These are phyloP conservation scores for Turritopsis rubra DNA, from an alignment of 30 jellyfish, hydroid and myxozoan genomes.

Conservation along the genomic window DNA sequence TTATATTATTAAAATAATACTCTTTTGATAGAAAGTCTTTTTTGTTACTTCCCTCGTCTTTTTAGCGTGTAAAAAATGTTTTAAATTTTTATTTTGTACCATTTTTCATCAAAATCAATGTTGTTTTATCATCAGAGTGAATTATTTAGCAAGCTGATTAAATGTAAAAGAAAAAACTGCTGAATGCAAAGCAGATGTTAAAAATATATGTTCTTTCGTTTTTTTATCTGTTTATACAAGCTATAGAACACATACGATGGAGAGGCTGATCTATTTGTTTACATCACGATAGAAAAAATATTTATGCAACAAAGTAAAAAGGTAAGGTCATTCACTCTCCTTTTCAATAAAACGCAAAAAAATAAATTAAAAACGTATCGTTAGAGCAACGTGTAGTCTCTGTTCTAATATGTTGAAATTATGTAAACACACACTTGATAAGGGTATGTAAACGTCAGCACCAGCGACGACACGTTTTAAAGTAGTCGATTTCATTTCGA, in stretches of 20 bases:
- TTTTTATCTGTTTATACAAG: neutral
- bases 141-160: neutral
- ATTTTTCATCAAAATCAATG: too few relatives aligned
- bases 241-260: neutral
- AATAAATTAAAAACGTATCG: neutral
- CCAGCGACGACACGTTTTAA: neutral
- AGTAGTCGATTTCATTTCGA: neutral
- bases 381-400: neutral
- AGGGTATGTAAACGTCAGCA: neutral
- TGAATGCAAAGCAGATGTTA: neutral
- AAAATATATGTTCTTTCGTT: neutral
- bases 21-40: too few relatives aligned
- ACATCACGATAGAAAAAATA: neutral
- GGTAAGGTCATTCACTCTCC: neutral
- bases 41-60: too few relatives aligned
- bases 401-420: neutral
- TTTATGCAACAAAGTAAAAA: neutral
- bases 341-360: neutral
- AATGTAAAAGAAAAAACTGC: neutral
- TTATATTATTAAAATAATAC: too few relatives aligned
- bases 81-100: too few relatives aligned
- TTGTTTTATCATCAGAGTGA: neutral
- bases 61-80: too few relatives aligned
- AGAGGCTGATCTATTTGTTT: neutral
- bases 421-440: neutral